Percentiles rank a stretch among this genome's conserved stretches.
Evolutionary conservation across 2,113 vertebrate genomes (phyloP).

Genomic region (Pleuronectes platessa): DNA sequence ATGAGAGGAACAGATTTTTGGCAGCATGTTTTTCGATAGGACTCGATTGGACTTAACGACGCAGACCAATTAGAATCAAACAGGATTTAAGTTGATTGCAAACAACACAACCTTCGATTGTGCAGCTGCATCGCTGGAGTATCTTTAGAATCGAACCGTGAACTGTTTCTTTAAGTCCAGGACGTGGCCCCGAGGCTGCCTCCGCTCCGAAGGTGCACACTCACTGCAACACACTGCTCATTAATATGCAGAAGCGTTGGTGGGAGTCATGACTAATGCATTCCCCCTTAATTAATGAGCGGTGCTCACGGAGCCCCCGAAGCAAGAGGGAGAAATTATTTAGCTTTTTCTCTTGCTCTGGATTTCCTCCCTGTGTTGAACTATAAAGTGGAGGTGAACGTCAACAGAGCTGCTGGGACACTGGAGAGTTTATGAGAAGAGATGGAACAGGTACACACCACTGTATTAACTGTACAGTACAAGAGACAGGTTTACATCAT

Average conservation of each 20-base stretch:
- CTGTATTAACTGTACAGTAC: slow-evolving; percentile 26
- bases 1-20: slow-evolving; percentile 13
- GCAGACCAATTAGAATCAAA: slow-evolving; percentile 23
- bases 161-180: slow-evolving; percentile 49
- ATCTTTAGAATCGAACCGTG: slow-evolving; percentile 9
- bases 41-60: slow-evolving; percentile 25
- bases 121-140: slow-evolving; percentile 7
- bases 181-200: slow-evolving; percentile 41
- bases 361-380: slow-evolving; percentile 57
- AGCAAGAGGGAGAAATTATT: slow-evolving; percentile 71
- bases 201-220: slow-evolving; percentile 32
- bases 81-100: slow-evolving; percentile 29
- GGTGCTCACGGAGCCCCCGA: slow-evolving; percentile 63
- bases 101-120: slow-evolving; percentile 37
- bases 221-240: slow-evolving; percentile 58
- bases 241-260: slow-evolving; percentile 73
- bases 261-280: slow-evolving; percentile 79
- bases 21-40: slow-evolving; percentile 35
- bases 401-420: slow-evolving; percentile 46
- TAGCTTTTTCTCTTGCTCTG: slow-evolving; percentile 53
- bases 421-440: slow-evolving; percentile 32
- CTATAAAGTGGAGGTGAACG: slow-evolving; percentile 56
- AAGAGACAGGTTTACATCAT: slow-evolving; percentile 26
- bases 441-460: slow-evolving; percentile 16
- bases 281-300: slow-evolving; percentile 77